Evolutionary conservation across 2,797 vertebrate species (phyloP), one percentile per base, ranked within the genome.

Genomic region (Dipus sagitta): DNA sequence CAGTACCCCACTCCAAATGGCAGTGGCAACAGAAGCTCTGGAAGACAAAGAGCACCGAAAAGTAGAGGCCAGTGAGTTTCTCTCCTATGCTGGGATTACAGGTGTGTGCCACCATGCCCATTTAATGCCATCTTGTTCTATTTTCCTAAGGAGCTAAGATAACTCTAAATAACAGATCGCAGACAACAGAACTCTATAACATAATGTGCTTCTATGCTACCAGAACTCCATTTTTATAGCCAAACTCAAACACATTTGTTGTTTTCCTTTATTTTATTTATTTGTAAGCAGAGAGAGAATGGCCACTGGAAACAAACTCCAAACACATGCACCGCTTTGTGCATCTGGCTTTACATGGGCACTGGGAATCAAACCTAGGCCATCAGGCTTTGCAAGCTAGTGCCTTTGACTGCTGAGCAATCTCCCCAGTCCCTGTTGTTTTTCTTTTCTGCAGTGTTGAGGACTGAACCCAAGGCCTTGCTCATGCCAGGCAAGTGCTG

Each of bases 171-270:
- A 88, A 90, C 17, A 91, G 23, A 70, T 47, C 34, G 77, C 42
- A 90, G 86, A 76, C 28, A 92, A 76, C 26, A 60, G 52, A 84
- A 80, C 26, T 67, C 38, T 26, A 68, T n/a, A 86, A 72, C 38
- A 54, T 78, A n/a, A 80, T 78, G 28, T 18, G 47, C 54, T 24
- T 38, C 6, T 23, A 81, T 0, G 14, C 38, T 58, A 47, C 34
- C 23, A 2, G 58, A 32, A 79, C 12, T 34, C 72, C n/a, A 82
- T 8, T 12, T 34, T 54, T 58, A 18, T 6, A 76, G 34, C 3
- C 20, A 47, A 85, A 94, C 52, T n/a, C 9, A 30, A 26, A 68
- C 28, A 68, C 28, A 68, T 68, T 4, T 28, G 11, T 30, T 54
- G 12, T 4, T 11, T 24, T 85, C 52, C 47, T 47, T 47, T 47